Evolutionary conservation across 2,113 vertebrate genomes (phyloP), one percentile per base, ranked within the genome.

Genomic region (Syrrhaptes paradoxus): DNA sequence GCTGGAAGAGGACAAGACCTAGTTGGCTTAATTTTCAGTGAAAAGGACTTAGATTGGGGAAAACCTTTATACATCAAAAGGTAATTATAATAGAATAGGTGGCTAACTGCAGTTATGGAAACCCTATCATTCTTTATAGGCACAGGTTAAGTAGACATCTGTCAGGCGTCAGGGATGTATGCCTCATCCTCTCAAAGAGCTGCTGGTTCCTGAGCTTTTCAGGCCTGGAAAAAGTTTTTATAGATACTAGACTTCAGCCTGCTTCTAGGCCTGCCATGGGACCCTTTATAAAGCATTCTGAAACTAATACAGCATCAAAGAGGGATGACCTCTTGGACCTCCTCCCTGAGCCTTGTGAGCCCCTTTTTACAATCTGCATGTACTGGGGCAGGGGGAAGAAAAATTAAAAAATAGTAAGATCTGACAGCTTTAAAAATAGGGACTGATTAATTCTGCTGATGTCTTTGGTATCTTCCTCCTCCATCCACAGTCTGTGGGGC

Each of bases 1-100:
- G 65, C 73, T 78, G 34, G 12, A 61, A 89, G 48, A 91, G 5
- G 31, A 66, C 49, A 36, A 89, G 84, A 74, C 26, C 38, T 94
- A 94, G 95, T 82, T 89, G 87, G 61, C 61, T 92, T 96, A 81
- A 93, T 93, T 93, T 94, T 78, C 74, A 77, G 70, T 85, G 85
- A 72, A 93, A 87, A 81, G 57, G 38, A 59, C 54, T 68, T 65
- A 81, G 70, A 68, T n/a, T 63, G 70, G 61, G 74, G 81, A 87
- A 92, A 88, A 77, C 55, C 55, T 70, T 51, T 43, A 32, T 46
- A 80, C 41, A 74, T 94, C 65, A 96, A 89, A 95, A 94, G 70
- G 70, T 63, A 94, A 87, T 82, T 81, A 84, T 13, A 81, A 66
- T 9, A 34, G 65, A 89, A 19, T 18, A 78, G 87, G 52, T 2